Evolutionary conservation across 2,113 vertebrate genomes (phyloP), one percentile per base, ranked within the genome.

Genomic region (Scatophagus argus): DNA sequence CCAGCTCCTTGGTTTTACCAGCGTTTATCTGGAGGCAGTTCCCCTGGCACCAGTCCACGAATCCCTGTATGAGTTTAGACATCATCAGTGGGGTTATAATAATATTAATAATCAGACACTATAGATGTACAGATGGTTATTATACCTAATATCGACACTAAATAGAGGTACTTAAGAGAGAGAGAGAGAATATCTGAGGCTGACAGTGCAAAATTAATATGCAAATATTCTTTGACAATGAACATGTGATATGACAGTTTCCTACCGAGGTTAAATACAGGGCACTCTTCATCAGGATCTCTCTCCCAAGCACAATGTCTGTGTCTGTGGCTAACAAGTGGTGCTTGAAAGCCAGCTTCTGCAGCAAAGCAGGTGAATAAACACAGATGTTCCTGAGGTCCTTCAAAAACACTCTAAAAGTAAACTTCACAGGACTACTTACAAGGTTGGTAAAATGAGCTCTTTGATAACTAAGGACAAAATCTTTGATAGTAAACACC

Each of bases 291-390:
- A 56, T 29, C 32, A 47, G 4, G 2, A 14, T 47, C 29, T 47
- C 31, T 17, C 41, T 59, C 51, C 19, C 0, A 29, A 41, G 23
- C 39, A 52, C 76, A 1, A 9, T 25, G 1, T 65, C 56, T 36
- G 4, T 31, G 4, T 23, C 69, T 69, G 25, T 51, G 41, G 34
- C 6, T 19, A 63, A 39, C 39, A 41, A 72, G 43, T 51, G 60
- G 52, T 59, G 61, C 70, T 74, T 74, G 46, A 81, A 74, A 44
- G 46, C 63, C 38, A 55, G 17, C 29, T 23, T 67, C 61, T 46
- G 39, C 39, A 70, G 36, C 14, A 10, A 51, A 49, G 68, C 36
- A 47, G 41, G 46, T 62, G 56, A 83, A 65, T 77, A 31, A 55
- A 56, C 23, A 31, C 70, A 74, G 41, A 63, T 74, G 75, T 38